phyloP scores from a whole-genome alignment of 2,113 vertebrate genomes.

The Sialia sialis region DNA sequence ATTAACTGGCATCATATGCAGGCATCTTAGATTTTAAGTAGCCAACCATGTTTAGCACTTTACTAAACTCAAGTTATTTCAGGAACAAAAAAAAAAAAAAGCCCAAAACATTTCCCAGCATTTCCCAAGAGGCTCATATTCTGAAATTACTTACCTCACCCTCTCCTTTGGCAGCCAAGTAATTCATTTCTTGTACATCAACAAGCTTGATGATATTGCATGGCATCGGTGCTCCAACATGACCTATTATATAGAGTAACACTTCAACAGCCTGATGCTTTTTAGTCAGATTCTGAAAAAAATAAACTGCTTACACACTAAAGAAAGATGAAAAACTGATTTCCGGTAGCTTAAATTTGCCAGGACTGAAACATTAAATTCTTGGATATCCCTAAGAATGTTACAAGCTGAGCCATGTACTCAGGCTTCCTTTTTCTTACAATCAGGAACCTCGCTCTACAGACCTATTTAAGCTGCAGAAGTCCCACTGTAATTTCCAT shows the following conservation, averaged over 20 bases:
- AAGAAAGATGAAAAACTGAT: background rate
- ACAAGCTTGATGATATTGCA: slow-evolving; percentile 88
- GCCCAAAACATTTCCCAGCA: background rate
- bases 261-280: background rate
- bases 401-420: background rate
- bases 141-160: slow-evolving; percentile 84
- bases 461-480: background rate
- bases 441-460: background rate
- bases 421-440: background rate
- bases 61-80: background rate
- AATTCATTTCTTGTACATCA: slow-evolving; percentile 96
- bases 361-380: background rate
- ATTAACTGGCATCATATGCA: background rate
- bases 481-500: background rate
- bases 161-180: slow-evolving; percentile 87
- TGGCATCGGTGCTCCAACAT: slow-evolving; percentile 92
- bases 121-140: background rate
- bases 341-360: background rate
- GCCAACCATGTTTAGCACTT: background rate
- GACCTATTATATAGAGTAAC: slow-evolving; percentile 72
- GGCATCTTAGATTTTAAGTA: background rate
- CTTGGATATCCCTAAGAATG: background rate
- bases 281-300: background rate
- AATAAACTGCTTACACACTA: background rate
- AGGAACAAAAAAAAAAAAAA: background rate